Evolutionary conservation across 37 sponge, comb jelly and placozoan species (phyloP).

Genomic region (Ephydatia muelleri): DNA sequence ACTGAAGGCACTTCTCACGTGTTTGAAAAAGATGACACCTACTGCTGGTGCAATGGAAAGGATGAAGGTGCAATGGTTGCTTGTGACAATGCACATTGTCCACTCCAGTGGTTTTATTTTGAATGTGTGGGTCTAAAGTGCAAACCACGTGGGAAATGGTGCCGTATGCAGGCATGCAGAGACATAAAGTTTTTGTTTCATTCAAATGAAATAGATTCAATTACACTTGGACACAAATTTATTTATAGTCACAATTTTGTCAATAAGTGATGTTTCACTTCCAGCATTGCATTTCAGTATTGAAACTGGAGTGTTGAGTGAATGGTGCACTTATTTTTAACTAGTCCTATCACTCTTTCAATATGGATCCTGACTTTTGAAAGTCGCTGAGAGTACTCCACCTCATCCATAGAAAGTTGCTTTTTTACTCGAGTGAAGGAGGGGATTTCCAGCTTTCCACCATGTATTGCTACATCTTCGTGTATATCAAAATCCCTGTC

Average conservation of each 20-base stretch:
- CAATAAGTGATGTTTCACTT: too few species aligned
- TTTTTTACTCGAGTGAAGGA: slow-evolving; percentile 28
- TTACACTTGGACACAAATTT: neutral
- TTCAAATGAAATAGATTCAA: neutral
- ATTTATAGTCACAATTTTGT: slow-evolving; percentile 1
- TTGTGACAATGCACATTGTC: slow-evolving; percentile 26
- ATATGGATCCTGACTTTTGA: too few species aligned
- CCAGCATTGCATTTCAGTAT: slow-evolving; percentile 12
- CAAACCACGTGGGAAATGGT: neutral
- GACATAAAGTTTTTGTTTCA: neutral
- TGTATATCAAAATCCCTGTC: slow-evolving; percentile 42
- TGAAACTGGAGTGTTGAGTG: neutral
- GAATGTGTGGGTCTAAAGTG: neutral
- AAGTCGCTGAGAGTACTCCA: slow-evolving; percentile 37
- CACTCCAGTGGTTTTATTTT: slow-evolving; percentile 30
- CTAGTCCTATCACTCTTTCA: too few species aligned
- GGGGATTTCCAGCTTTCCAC: too few species aligned
- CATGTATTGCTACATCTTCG: slow-evolving; percentile 33
- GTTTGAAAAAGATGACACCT: neutral
- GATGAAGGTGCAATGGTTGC: too few species aligned
- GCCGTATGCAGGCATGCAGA: slow-evolving; percentile 15
- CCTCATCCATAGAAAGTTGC: slow-evolving; percentile 36
- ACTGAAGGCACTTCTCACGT: too few species aligned
- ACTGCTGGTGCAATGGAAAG: too few species aligned
- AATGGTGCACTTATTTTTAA: slow-evolving; percentile 42